Base-by-base conservation (phyloP, 2,888 invertebrate genomes). In the Elegia similella region DNA sequence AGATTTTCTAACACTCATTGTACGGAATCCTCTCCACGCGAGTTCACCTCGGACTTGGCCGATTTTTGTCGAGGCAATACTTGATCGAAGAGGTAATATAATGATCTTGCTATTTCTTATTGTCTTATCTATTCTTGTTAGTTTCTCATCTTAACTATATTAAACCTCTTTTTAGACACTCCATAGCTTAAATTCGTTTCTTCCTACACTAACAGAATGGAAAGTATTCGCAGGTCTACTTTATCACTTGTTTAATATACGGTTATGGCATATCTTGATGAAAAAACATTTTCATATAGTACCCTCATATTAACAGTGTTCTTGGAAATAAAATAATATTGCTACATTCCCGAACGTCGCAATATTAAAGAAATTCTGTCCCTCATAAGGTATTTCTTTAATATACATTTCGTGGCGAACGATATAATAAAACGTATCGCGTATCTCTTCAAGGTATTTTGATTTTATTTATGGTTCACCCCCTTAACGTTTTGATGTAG, bases 401-500 rank as follows among this genome's bases (percentile, higher is more conserved):
- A 50, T 50, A 56, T 42, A 56, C 42, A 48, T 56, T 48, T 13
- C 42, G 47, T 42, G 54, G 50, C 38, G 55, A 34, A 52, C 42
- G 50, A 46, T 43, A 43, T 53, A 53, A 53, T 43, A 53, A 53
- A 53, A 53, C 53, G 53, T 53, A 53, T 53, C 30, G 42, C 48
- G 52, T 63, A 57, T 61, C 57, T 52, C 55, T 52, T 44, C 48
- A 34, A 56, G 58, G 52, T 60, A 60, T 63, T 59, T 61, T 58
- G 59, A 61, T 62, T 57, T 64, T 62, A 59, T 64, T 62, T 62
- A 62, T 57, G 62, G 60, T 62, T 61, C 62, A 62, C 61, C 59
- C 58, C 55, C 59, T 57, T 60, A 60, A 60, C 61, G 47, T 56
- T 55, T 50, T 12, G 12, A 16, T 34, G 16, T 13, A 50, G 50